These are phyloP conservation scores for Aptenodytes patagonicus DNA, from an alignment of 2,113 vertebrate genomes.

Conservation along the genomic window DNA sequence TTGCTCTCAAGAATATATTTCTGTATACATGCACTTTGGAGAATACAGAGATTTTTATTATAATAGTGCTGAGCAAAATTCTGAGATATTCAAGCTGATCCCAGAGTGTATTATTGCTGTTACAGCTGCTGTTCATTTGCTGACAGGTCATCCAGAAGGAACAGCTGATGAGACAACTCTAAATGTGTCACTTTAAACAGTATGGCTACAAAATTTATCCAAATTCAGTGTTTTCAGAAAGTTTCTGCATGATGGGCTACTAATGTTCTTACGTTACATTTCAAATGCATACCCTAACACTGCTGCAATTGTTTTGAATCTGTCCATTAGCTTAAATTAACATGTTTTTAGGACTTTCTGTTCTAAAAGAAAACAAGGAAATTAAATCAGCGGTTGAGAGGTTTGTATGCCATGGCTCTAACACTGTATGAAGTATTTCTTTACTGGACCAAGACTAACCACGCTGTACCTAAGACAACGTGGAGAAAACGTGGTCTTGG, in stretches of 20 bases:
- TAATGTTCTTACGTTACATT: background rate
- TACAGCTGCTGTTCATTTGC: background rate
- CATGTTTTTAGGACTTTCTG: background rate
- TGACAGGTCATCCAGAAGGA: background rate
- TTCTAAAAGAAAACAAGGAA: background rate
- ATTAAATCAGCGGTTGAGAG: background rate
- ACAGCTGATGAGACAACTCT: background rate
- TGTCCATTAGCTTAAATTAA: background rate
- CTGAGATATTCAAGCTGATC: background rate
- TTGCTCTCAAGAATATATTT: background rate
- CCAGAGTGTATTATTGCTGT: background rate
- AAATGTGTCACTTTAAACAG: background rate
- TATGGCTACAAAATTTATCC: background rate
- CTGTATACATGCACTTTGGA: background rate
- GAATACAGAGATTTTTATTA: background rate
- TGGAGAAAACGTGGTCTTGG: background rate
- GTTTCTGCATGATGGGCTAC: background rate
- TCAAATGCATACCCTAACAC: background rate
- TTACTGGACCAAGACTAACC: background rate
- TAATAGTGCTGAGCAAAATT: background rate
- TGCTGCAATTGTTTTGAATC: background rate
- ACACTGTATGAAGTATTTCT: background rate
- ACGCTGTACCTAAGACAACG: background rate
- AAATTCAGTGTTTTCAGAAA: background rate
- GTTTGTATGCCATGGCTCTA: background rate